phyloP scores from a whole-genome alignment of 1,140 invertebrate species.

The Trichonephila inaurata region DNA sequence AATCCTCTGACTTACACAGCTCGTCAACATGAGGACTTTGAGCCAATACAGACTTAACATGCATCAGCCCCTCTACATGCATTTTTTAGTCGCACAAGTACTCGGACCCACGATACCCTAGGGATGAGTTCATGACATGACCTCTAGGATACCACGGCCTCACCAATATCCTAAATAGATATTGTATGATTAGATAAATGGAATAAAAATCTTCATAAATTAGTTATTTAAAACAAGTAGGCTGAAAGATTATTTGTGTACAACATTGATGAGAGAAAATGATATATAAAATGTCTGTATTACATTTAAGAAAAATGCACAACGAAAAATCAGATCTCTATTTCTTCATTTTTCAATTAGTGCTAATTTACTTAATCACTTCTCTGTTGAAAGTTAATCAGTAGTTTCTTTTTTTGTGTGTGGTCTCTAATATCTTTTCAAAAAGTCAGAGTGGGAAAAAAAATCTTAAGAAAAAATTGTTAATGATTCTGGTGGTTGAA shows the following conservation, averaged over 20 bases:
- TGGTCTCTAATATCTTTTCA: background rate
- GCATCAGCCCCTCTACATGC: too few species aligned
- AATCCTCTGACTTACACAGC: too few species aligned
- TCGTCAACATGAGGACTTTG: too few species aligned
- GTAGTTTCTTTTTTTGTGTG: background rate
- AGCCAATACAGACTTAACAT: too few species aligned
- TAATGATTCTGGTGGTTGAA: conserved; percentile 11
- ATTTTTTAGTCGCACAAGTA: too few species aligned
- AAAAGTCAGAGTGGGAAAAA: background rate
- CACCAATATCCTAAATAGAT: too few species aligned
- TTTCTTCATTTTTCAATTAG: background rate
- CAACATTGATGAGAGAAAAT: background rate
- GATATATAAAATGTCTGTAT: background rate
- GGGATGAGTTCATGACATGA: too few species aligned
- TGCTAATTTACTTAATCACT: conserved; percentile 1
- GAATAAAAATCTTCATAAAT: too few species aligned
- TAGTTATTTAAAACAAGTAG: background rate
- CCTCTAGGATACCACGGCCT: too few species aligned
- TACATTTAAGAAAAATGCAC: background rate
- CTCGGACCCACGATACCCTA: too few species aligned
- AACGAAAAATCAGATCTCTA: background rate
- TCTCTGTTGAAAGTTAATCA: conserved; percentile 31
- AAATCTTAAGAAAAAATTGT: background rate
- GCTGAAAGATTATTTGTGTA: background rate
- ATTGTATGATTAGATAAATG: too few species aligned